Evolutionary conservation across 2,797 vertebrate genomes (phyloP).

Genomic region (Pogoniulus pusillus): DNA sequence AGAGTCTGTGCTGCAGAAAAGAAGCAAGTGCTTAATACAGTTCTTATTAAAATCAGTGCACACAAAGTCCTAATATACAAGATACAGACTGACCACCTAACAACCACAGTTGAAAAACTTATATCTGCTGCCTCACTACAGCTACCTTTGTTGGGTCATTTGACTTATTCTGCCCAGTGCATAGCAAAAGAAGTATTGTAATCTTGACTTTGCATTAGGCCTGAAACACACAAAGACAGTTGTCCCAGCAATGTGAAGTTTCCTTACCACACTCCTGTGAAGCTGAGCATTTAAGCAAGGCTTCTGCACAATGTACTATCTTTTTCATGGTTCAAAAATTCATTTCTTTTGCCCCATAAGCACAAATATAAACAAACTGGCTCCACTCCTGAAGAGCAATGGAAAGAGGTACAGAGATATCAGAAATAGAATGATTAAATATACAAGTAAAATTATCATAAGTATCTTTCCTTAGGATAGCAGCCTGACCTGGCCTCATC

Average conservation of each 20-base stretch:
- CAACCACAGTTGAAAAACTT: not conserved
- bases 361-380: not conserved
- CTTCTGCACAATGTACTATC: not conserved
- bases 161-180: not conserved
- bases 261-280: not conserved
- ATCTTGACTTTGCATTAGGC: no score
- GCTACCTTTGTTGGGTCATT: not conserved
- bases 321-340: not conserved
- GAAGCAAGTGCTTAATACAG: not conserved
- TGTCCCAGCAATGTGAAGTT: not conserved
- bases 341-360: not conserved
- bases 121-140: not conserved
- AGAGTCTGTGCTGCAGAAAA: not conserved
- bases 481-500: not conserved
- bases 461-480: accelerated
- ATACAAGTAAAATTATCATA: not conserved
- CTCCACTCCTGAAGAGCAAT: accelerated
- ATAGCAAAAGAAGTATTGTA: not conserved
- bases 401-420: not conserved
- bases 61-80: not conserved
- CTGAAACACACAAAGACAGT: not conserved
- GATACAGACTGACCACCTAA: not conserved
- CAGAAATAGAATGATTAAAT: not conserved
- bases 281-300: not conserved
- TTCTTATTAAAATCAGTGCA: not conserved